A percentile compares a stretch with the other conserved stretches of the same genome.
These are phyloP conservation scores for Saturnia japonica DNA, from an alignment of 2,888 invertebrate genomes.

Conservation along the genomic window DNA sequence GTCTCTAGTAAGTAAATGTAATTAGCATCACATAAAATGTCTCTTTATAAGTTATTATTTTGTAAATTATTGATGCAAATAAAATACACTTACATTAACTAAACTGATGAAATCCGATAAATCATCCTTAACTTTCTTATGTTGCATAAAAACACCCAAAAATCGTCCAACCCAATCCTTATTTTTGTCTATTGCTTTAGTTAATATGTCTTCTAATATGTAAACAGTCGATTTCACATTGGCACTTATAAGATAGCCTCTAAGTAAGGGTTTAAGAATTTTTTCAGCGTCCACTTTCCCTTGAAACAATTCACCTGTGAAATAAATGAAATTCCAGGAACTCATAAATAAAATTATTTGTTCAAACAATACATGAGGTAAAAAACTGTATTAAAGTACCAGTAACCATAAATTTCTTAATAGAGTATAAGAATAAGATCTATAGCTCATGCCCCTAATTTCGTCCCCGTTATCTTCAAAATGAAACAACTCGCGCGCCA, in stretches of 20 bases:
- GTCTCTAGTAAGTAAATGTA: too few species aligned
- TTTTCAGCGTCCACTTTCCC: constrained; percentile 77
- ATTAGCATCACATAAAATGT: too few species aligned
- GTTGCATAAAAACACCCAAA: constrained; percentile 71
- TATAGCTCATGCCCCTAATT: too few species aligned
- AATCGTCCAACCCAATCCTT: constrained; percentile 83
- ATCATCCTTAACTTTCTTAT: constrained; percentile 67
- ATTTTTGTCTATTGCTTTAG: constrained; percentile 63
- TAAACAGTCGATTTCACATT: constrained; percentile 72
- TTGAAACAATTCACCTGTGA: constrained; percentile 69
- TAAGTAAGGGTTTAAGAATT: constrained; percentile 71
- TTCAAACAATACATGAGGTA: too few species aligned
- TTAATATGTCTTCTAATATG: constrained; percentile 71
- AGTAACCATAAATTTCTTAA: too few species aligned
- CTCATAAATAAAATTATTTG: background rate
- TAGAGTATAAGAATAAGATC: too few species aligned
- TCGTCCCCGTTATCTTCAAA: too few species aligned
- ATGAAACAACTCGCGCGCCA: too few species aligned
- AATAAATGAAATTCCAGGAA: background rate
- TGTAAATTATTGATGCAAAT: background rate
- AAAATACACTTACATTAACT: constrained; percentile 56
- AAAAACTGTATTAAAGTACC: too few species aligned
- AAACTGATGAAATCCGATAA: constrained; percentile 62
- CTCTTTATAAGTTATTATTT: too few species aligned
- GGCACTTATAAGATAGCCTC: constrained; percentile 70